Evolutionary conservation across 2,113 vertebrate species (phyloP), one percentile per base, ranked within the genome.

Genomic region (Grammomys surdaster): DNA sequence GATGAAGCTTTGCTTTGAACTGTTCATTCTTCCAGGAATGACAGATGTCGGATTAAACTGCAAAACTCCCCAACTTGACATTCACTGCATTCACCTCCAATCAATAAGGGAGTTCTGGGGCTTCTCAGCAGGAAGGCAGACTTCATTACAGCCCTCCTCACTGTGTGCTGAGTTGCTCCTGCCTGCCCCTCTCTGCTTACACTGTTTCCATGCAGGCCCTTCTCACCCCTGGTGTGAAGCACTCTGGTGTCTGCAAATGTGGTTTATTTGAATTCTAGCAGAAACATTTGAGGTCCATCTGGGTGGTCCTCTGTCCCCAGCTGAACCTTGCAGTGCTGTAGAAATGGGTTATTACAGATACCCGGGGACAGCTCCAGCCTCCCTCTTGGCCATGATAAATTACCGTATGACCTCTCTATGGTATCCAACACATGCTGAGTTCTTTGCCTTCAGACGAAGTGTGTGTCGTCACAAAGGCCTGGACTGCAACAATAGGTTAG

Each of bases 1-100:
- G 96, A 98, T 95, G 94, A 98, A 97, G 96, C 93, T 97, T 98
- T 97, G 95, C 98, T 97, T 97, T 98, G 97, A 97, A 98, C 94
- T 95, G 95, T 92, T 98, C 98, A 98, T 98, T 98, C 98, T 98
- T 98, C 95, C 96, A 98, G 97, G 97, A 98, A 98, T 98, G 98
- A 98, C 98, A 98, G 97, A 98, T 98, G 98, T 98, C 97, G 80
- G 97, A 98, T 98, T 97, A 97, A 97, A 98, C 96, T 97, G 97
- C 97, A 97, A 95, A 97, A 97, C 95, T 98, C 97, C 95, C 97
- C 96, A 98, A 98, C 96, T 96, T 98, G 77, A 85, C 95, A 97
- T 98, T 98, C 98, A 97, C 98, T 96, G 90, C 94, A 93, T 98
- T 98, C 98, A 97, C 97, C 97, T 97, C 96, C 96, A 98, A 96